Evolutionary conservation across 1,140 invertebrate species (phyloP).

Genomic region (Odontomachus brunneus): DNA sequence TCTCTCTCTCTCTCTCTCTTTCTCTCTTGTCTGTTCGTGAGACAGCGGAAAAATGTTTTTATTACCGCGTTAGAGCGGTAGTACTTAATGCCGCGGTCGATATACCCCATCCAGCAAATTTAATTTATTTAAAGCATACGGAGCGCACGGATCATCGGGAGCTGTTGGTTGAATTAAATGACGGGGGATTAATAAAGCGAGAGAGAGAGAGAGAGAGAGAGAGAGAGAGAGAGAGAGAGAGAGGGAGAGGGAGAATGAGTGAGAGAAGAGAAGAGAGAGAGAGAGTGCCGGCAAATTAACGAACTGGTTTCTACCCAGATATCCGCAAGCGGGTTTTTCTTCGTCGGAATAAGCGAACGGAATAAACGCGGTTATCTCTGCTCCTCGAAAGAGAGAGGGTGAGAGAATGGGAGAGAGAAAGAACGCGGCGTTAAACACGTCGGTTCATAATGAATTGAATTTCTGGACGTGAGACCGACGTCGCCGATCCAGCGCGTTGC

Average conservation of each 20-base stretch:
- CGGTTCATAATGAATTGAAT: constrained; percentile 49
- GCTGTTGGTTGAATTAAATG: constrained; percentile 56
- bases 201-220: neutral
- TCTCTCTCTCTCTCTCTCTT: too few relatives aligned
- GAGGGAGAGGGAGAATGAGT: neutral
- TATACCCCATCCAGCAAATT: constrained; percentile 47
- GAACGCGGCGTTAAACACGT: constrained; percentile 17
- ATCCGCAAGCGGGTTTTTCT: constrained; percentile 39
- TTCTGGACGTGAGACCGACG: constrained; percentile 27
- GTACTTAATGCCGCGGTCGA: constrained; percentile 46
- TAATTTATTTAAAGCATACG: constrained; percentile 59
- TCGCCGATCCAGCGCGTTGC: neutral
- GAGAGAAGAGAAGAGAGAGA: neutral
- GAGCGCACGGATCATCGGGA: constrained; percentile 52
- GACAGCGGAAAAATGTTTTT: constrained; percentile 45
- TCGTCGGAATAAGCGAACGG: constrained; percentile 15
- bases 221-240: constrained; percentile 4
- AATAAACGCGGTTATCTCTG: constrained; percentile 32
- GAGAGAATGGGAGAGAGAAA: too few relatives aligned
- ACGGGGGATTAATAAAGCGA: constrained; percentile 52
- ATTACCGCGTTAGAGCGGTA: constrained; percentile 36
- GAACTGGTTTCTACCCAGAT: constrained; percentile 56
- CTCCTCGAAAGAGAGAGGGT: neutral
- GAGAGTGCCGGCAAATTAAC: constrained; percentile 34
- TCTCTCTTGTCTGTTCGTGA: neutral